A percentile compares a stretch with the other conserved stretches of the same genome.
Evolutionary conservation across 2,888 invertebrate genomes (phyloP).

Genomic region (Choristoneura rosaceana): DNA sequence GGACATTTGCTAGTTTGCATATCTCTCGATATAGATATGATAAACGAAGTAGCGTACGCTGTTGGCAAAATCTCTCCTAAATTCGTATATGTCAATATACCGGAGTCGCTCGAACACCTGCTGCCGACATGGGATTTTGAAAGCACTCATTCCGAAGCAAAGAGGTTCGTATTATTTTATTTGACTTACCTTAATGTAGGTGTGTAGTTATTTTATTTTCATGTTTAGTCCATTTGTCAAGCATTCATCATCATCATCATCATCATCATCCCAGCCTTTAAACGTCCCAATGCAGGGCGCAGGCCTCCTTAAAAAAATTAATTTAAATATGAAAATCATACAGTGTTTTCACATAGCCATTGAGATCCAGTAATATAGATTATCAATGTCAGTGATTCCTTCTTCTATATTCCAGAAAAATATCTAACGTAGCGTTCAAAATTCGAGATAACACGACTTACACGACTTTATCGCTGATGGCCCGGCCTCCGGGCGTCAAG

Average conservation of each 20-base stretch:
- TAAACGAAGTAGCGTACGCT: conserved; percentile 55
- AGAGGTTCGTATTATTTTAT: background rate
- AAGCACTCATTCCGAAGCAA: background rate
- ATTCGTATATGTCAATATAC: conserved; percentile 52
- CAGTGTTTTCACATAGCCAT: too few relatives aligned
- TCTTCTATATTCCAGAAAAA: conserved; percentile 46
- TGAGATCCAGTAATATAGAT: too few relatives aligned
- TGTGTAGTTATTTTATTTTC: too few relatives aligned
- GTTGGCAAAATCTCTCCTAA: conserved; percentile 50
- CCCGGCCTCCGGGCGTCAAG: conserved; percentile 57
- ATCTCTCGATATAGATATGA: conserved; percentile 52
- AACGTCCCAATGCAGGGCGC: too few relatives aligned
- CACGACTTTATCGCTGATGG: conserved; percentile 48
- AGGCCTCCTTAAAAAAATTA: too few relatives aligned
- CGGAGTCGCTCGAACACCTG: conserved; percentile 43
- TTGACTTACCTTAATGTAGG: too few relatives aligned
- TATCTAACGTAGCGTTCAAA: conserved; percentile 46
- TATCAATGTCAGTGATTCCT: too few relatives aligned
- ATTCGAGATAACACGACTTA: conserved; percentile 46
- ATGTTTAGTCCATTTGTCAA: too few relatives aligned
- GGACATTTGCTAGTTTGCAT: conserved; percentile 67
- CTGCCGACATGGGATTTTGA: conserved; percentile 51
- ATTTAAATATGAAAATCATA: too few relatives aligned
- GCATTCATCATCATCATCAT: too few relatives aligned
- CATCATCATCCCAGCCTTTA: too few relatives aligned